Conservation (phyloP, 1,140 invertebrate species). For the Ruditapes philippinarum region DNA sequence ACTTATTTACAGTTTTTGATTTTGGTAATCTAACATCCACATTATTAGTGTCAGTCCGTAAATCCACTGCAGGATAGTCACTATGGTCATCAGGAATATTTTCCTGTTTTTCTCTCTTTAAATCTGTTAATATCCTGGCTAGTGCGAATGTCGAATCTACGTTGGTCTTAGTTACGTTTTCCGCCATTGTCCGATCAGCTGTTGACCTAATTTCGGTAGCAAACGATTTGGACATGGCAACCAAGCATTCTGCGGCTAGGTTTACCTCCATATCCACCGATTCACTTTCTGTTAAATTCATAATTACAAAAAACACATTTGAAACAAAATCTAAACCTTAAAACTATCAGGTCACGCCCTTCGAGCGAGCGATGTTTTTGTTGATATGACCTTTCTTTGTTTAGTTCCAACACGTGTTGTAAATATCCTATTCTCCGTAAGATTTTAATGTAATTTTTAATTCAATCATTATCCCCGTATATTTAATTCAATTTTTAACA, state of each 20-base stretch:
- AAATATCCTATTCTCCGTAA: not conserved
- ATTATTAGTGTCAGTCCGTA: conserved; percentile 65
- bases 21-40: not conserved
- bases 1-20: conserved; percentile 43
- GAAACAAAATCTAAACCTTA: not conserved
- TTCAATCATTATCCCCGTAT: not conserved
- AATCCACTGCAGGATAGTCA: conserved; percentile 38
- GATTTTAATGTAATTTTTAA: not conserved
- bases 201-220: conserved; percentile 61
- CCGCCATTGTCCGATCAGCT: conserved; percentile 70
- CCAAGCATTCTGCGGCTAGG: conserved; percentile 89
- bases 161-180: conserved; percentile 73
- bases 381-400: conserved; percentile 65
- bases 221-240: conserved; percentile 88
- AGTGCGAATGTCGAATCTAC: conserved; percentile 88
- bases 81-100: conserved; percentile 84
- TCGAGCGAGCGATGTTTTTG: not conserved
- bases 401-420: conserved; percentile 58
- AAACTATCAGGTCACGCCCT: conserved; percentile 36
- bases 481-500: not conserved
- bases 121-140: conserved; percentile 89
- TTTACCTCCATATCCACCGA: conserved; percentile 87
- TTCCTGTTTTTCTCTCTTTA: conserved; percentile 88
- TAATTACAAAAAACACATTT: conserved; percentile 1
- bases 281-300: conserved; percentile 69